Conservation (phyloP, 2,113 vertebrate genomes). For the Proterorhinus semilunaris region DNA sequence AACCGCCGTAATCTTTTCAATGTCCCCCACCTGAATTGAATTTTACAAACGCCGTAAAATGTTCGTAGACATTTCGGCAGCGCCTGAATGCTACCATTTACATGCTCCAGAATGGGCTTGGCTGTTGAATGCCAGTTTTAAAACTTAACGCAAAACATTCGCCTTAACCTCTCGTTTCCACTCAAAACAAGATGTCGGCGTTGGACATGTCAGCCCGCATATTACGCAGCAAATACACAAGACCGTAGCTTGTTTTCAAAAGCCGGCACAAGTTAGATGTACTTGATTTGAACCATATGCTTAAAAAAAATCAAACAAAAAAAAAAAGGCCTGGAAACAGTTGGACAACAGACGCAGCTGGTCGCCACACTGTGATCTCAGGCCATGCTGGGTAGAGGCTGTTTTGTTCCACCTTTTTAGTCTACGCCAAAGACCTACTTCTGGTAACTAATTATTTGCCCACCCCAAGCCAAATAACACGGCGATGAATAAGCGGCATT, state of each 20-base stretch:
- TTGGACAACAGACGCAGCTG: slow-evolving; percentile 62
- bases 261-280: slow-evolving; percentile 39
- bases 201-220: slow-evolving; percentile 33
- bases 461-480: slow-evolving; percentile 30
- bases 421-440: slow-evolving; percentile 41
- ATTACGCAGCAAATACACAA: slow-evolving; percentile 38
- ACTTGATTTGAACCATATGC: slow-evolving; percentile 64
- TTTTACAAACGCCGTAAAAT: slow-evolving; percentile 8
- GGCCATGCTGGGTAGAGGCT: slow-evolving; percentile 41
- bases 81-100: slow-evolving; percentile 22
- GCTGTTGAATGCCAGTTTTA: slow-evolving; percentile 20
- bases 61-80: not conserved
- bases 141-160: slow-evolving; percentile 38
- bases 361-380: slow-evolving; percentile 59
- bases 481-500: slow-evolving; percentile 35
- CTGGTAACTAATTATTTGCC: slow-evolving; percentile 41
- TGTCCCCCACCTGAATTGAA: slow-evolving; percentile 11
- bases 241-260: slow-evolving; percentile 51
- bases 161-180: not conserved
- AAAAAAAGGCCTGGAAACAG: slow-evolving; percentile 28
- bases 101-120: slow-evolving; percentile 12
- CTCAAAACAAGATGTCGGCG: slow-evolving; percentile 39
- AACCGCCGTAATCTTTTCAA: slow-evolving; percentile 15
- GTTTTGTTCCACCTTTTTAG: slow-evolving; percentile 29
- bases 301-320: not conserved